A percentile compares a stretch with the other conserved stretches of the same genome.
Evolutionary conservation across 2,888 invertebrate genomes (phyloP).

Genomic region (Labia minor): DNA sequence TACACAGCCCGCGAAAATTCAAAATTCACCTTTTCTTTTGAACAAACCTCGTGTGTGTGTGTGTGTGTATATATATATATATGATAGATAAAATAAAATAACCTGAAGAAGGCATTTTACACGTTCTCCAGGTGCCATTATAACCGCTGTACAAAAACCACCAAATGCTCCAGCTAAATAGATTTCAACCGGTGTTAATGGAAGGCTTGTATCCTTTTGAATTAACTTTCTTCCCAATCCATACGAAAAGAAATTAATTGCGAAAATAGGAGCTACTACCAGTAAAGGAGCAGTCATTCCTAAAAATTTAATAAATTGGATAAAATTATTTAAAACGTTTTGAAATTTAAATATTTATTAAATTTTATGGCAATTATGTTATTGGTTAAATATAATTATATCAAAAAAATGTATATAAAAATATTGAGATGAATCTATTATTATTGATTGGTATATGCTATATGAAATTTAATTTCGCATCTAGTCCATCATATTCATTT

Average conservation of each 20-base stretch:
- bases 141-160: slow-evolving; percentile 46
- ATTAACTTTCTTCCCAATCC: slow-evolving; percentile 44
- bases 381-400: too few species aligned
- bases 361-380: too few species aligned
- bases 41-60: too few species aligned
- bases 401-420: too few species aligned
- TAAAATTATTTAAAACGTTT: not conserved
- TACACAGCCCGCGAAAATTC: too few species aligned
- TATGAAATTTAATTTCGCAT: too few species aligned
- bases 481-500: too few species aligned
- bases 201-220: slow-evolving; percentile 36
- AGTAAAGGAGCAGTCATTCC: slow-evolving; percentile 52
- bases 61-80: too few species aligned
- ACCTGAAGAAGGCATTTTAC: slow-evolving; percentile 50
- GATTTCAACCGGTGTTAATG: slow-evolving; percentile 40
- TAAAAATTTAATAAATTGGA: slow-evolving; percentile 25
- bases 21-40: too few species aligned
- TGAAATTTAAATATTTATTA: slow-evolving; percentile 17
- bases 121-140: slow-evolving; percentile 50
- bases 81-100: too few species aligned
- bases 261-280: slow-evolving; percentile 51
- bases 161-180: slow-evolving; percentile 48
- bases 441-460: too few species aligned
- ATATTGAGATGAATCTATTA: too few species aligned
- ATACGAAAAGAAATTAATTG: slow-evolving; percentile 50